Evolutionary conservation across 2,113 vertebrate genomes (phyloP).

Genomic region (Antechinus flavipes): DNA sequence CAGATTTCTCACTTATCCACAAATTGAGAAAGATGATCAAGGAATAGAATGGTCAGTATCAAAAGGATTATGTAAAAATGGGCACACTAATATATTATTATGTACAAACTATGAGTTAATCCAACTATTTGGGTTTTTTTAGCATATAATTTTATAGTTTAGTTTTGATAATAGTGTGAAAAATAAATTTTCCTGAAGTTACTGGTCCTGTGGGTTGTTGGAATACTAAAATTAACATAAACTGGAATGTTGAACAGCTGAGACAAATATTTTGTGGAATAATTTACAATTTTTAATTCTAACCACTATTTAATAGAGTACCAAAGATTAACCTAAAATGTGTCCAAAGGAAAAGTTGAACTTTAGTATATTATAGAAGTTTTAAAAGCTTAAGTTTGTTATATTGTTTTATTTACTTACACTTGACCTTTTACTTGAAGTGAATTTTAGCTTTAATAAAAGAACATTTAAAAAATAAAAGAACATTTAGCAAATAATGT

Average conservation of each 20-base stretch:
- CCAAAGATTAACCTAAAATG: not conserved
- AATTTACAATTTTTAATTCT: no score
- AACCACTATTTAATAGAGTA: no score
- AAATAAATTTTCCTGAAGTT: not conserved
- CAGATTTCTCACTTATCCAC: not conserved
- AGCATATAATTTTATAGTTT: not conserved
- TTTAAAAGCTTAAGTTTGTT: not conserved
- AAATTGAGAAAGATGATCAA: not conserved
- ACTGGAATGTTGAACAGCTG: not conserved
- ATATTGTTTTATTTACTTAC: not conserved
- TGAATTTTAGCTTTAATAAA: not conserved
- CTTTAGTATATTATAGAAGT: not conserved
- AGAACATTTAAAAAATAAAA: not conserved
- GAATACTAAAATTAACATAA: not conserved
- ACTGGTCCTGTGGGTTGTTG: not conserved
- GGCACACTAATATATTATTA: not conserved
- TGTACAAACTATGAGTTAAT: not conserved
- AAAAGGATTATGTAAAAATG: not conserved
- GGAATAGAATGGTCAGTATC: not conserved
- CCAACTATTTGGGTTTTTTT: not conserved
- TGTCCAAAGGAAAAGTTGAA: not conserved
- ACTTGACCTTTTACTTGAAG: not conserved
- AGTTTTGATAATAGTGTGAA: not conserved
- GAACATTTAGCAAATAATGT: not conserved
- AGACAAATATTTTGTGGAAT: not conserved